Percentiles rank a stretch among this genome's conserved stretches.
phyloP scores from a whole-genome alignment of 2,888 invertebrate genomes.

The Gerris lacustris region DNA sequence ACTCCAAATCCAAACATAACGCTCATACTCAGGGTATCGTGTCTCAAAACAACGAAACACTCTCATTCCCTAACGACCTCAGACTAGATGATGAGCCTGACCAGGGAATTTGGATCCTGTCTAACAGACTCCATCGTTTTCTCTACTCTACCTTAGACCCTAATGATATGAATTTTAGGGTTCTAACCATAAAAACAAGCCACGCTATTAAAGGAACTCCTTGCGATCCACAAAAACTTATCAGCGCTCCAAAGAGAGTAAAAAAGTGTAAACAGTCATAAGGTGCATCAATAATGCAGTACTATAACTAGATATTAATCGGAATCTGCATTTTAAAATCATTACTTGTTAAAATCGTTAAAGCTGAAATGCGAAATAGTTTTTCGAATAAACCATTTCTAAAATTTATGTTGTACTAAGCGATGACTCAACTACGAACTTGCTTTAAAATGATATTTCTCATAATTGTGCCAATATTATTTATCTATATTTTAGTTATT shows the following conservation, averaged over 20 bases:
- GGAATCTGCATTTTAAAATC: too few species aligned
- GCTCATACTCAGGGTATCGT: slow-evolving; percentile 35
- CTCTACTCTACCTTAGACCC: slow-evolving; percentile 52
- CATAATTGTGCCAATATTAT: too few species aligned
- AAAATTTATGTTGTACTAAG: too few species aligned
- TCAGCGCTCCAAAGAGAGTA: not conserved
- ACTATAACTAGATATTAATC: too few species aligned
- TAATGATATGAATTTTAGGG: slow-evolving; percentile 53
- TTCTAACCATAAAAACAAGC: slow-evolving; percentile 50
- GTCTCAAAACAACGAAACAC: slow-evolving; percentile 44
- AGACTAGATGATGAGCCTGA: slow-evolving; percentile 53
- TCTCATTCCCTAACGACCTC: slow-evolving; percentile 63
- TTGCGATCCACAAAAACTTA: slow-evolving; percentile 34
- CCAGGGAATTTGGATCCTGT: slow-evolving; percentile 56
- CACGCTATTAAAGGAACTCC: slow-evolving; percentile 45
- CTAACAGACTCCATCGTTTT: slow-evolving; percentile 62
- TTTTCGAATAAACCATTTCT: too few species aligned
- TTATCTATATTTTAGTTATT: too few species aligned
- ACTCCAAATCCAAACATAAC: slow-evolving; percentile 40
- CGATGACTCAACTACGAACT: too few species aligned
- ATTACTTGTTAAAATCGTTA: too few species aligned
- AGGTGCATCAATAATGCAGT: slow-evolving; percentile 20
- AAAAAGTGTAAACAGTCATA: not conserved
- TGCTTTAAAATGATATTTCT: too few species aligned
- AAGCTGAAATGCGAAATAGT: too few species aligned